Evolutionary conservation across 2,888 invertebrate species (phyloP), one percentile per base, ranked within the genome.

Genomic region (Chromoteleia sp.): DNA sequence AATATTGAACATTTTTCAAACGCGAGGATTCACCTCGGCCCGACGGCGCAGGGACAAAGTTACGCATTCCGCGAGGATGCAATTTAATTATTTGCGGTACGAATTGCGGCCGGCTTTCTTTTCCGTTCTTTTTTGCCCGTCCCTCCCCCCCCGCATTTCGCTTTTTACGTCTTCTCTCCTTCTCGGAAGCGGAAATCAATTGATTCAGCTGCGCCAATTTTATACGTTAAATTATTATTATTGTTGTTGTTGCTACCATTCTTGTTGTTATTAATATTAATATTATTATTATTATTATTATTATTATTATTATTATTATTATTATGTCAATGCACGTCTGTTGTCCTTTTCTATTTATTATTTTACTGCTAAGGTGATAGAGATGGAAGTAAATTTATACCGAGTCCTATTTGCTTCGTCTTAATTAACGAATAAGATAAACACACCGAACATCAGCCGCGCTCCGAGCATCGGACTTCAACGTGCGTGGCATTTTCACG

Each of bases 1-100:
- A 70, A 67, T 67, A 76, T 76, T 61, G 75, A 75, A 59, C 50
- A 59, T 59, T 76, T 59, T 50, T 65, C 33, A 10, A 30, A 17
- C 17, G 29, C 29, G 45, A 36, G 7, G 21, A 17, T 14, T 25
- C 7, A 2, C 25, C 19, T 10, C n/a, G 10, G 36, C 1, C 21
- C 19, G 17, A 17, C 6, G 10, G 10, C 15, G 25, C 12, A 36
- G 25, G 15, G 36, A 12, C 14, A 21, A 43, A 21, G 4, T 39
- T 29, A 8, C 61, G 73, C 61, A 6, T 19, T 52, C 21, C 19
- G 45, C 48, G 15, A 39, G 39, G n/a, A 58, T 36, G 50, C 71
- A 45, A 71, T 52, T 71, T 71, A 59, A 71, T 71, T 71, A 71
- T 50, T 50, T 19, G 59, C 41, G 36, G 3, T 7, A 10, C 30